Base-by-base conservation (phyloP, 1,140 invertebrate genomes). In the Bombus terrestris region DNA sequence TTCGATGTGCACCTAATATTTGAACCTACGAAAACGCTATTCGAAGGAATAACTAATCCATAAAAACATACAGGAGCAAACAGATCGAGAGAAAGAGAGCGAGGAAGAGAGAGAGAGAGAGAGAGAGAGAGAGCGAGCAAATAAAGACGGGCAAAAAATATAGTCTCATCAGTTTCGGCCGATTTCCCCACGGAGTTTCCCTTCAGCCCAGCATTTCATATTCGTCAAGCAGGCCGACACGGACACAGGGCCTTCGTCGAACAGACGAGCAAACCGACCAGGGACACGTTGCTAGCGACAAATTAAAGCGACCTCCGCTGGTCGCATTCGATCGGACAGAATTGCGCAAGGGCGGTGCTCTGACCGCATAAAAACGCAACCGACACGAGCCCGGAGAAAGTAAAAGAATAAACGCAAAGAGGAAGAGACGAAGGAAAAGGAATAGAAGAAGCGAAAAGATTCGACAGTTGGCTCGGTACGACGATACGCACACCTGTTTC, bases 401-500 rank as follows among this genome's bases (percentile, higher is more conserved):
- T 8, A 22, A 53, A 53, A 22, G 18, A 53, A 22, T 18, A 53
- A 53, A 53, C 47, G 6, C 47, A 53, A 53, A 53, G 47, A 22
- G 47, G 1, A 22, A 22, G 18, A 22, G 47, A 8, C 47, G 62
- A 32, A n/a, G n/a, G 22, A 25, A 13, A 0, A 35, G n/a, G 1
- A 6, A 9, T 0, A 9, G 5, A 2, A 8, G 12, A 12, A 35
- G 47, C 15, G n/a, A 32, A 25, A 4, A 74, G n/a, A 25, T 62
- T 62, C 10, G 57, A 59, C 28, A 64, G 6, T 57, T 66, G 81
- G 87, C 71, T 89, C 72, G 25, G 47, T 53, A 53, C 47, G 47
- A 53, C 47, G 91, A 92, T 93, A 92, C 90, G 89, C 91, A 89
- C 93, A 93, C 93, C 92, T 93, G 93, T 93, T 93, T 88, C 74